Percentiles rank a stretch among this genome's conserved stretches.
Evolutionary conservation across 2,888 invertebrate genomes (phyloP).

Genomic region (Meiosimyza platycephala): DNA sequence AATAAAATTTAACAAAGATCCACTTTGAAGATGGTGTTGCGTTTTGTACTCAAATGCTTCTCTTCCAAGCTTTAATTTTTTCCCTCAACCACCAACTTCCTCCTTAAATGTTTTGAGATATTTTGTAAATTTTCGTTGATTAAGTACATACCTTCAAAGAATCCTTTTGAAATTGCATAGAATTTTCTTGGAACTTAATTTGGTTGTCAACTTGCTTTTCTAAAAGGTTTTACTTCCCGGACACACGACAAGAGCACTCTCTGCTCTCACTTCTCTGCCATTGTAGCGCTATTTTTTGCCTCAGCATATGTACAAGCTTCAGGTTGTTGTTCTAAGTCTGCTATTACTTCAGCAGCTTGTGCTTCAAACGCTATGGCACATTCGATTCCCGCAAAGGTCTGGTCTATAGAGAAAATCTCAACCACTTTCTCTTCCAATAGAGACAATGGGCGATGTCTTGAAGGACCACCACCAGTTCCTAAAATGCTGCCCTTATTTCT

Average conservation of each 20-base stretch:
- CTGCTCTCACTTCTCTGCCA: too few species aligned
- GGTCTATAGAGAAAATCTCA: too few species aligned
- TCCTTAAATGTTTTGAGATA: constrained; percentile 13
- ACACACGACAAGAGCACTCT: too few species aligned
- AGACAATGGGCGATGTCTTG: too few species aligned
- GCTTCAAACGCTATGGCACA: constrained; percentile 20
- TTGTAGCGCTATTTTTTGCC: too few species aligned
- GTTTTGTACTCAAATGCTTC: constrained; percentile 28
- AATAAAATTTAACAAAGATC: too few species aligned
- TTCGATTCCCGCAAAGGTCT: constrained; percentile 17
- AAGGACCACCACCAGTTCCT: too few species aligned
- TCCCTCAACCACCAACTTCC: constrained; percentile 14
- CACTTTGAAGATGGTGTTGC: not conserved
- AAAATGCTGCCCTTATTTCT: too few species aligned
- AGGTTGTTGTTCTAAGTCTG: too few species aligned
- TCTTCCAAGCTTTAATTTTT: constrained; percentile 22
- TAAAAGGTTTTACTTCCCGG: not conserved
- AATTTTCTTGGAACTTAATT: not conserved
- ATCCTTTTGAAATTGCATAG: constrained; percentile 20
- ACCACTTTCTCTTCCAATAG: too few species aligned
- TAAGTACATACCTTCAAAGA: constrained; percentile 1
- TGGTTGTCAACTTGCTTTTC: not conserved
- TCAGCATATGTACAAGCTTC: too few species aligned
- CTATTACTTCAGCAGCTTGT: too few species aligned
- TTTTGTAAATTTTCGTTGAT: constrained; percentile 22